A percentile compares a stretch with the other conserved stretches of the same genome.
Conservation (phyloP, 2,888 invertebrate genomes). For the Thelaira solivaga region DNA sequence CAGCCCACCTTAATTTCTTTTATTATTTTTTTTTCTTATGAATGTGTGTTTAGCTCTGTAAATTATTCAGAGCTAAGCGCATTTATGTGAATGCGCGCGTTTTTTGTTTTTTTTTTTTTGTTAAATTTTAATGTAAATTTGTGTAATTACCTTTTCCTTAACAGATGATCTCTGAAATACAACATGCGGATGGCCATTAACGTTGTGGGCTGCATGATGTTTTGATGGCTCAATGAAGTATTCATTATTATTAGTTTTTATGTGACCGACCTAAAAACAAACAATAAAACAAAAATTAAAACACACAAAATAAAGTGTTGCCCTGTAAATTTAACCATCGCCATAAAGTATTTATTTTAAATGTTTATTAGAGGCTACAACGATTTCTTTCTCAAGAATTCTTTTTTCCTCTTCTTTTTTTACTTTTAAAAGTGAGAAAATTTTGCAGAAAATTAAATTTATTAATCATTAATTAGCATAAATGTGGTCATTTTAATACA, state of each 20-base stretch:
- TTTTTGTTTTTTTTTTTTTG: not conserved
- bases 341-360: too few relatives aligned
- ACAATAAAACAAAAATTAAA: not conserved
- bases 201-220: constrained; percentile 76
- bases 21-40: constrained; percentile 6
- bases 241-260: constrained; percentile 82
- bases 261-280: constrained; percentile 81
- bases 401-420: too few relatives aligned
- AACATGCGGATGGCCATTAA: constrained; percentile 81
- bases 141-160: constrained; percentile 72
- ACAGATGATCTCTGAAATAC: constrained; percentile 84
- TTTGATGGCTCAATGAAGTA: constrained; percentile 86
- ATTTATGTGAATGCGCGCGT: not conserved
- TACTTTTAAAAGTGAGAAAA: too few relatives aligned
- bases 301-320: too few relatives aligned
- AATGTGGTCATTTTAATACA: too few relatives aligned
- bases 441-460: too few relatives aligned
- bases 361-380: too few relatives aligned
- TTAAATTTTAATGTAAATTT: constrained; percentile 56
- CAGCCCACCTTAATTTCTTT: constrained; percentile 58
- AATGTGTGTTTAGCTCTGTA: not conserved
- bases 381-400: too few relatives aligned
- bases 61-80: not conserved
- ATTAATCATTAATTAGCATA: too few relatives aligned
- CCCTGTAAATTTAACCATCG: not conserved